These are phyloP conservation scores for Holcopasites calliopsidis DNA, from an alignment of 1,140 invertebrate species.

Conservation along the genomic window DNA sequence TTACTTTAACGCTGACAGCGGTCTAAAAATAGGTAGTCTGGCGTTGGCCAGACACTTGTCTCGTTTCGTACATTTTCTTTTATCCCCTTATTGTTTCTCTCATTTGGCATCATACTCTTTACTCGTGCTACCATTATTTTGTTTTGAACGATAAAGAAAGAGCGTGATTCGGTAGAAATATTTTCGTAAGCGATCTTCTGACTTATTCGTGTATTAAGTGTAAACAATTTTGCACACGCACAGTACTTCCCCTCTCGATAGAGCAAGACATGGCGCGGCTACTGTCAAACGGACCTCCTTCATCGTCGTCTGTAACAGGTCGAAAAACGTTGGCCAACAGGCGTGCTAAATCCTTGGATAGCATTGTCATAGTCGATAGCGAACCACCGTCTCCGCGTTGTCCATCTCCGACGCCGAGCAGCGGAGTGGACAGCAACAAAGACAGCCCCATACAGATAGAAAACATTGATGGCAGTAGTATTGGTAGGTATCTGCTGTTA, in stretches of 20 bases:
- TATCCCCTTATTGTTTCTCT: neutral
- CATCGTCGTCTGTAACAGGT: constrained; percentile 36
- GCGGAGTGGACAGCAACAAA: constrained; percentile 93
- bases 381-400: constrained; percentile 83
- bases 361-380: constrained; percentile 76
- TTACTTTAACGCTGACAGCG: constrained; percentile 50
- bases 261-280: constrained; percentile 80
- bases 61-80: constrained; percentile 25
- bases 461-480: constrained; percentile 84
- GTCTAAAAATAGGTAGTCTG: constrained; percentile 58
- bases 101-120: constrained; percentile 16
- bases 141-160: constrained; percentile 25
- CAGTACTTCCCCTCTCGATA: constrained; percentile 79
- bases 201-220: constrained; percentile 64
- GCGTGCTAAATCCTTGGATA: constrained; percentile 78
- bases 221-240: constrained; percentile 66
- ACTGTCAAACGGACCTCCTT: constrained; percentile 64
- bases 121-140: constrained; percentile 28
- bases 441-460: constrained; percentile 96
- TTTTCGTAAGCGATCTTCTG: no score
- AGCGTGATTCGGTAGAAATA: constrained; percentile 16
- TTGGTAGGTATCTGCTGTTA: constrained; percentile 77
- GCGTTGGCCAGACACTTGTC: constrained; percentile 35
- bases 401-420: constrained; percentile 93
- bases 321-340: constrained; percentile 68